These are phyloP conservation scores for Otocyon megalotis DNA, from an alignment of 2,113 vertebrate genomes.

Conservation along the genomic window DNA sequence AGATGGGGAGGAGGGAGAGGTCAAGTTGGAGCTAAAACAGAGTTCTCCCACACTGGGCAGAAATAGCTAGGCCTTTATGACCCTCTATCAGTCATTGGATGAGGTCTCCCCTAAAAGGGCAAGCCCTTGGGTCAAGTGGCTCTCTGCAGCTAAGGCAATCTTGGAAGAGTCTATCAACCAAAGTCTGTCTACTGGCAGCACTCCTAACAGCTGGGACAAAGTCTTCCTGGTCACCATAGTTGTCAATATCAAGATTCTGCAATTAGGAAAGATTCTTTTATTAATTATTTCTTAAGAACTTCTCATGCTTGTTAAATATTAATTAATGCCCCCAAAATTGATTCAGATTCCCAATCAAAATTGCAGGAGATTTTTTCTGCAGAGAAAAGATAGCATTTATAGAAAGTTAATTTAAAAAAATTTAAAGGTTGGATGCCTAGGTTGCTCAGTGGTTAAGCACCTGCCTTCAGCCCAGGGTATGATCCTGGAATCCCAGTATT, in stretches of 20 bases:
- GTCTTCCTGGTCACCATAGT: not conserved
- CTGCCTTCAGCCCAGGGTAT: too few relatives aligned
- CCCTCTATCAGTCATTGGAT: not conserved
- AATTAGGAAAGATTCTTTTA: not conserved
- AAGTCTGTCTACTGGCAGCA: not conserved
- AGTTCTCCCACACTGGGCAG: not conserved
- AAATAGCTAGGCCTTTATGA: not conserved
- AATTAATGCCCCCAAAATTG: not conserved
- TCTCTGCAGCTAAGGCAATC: not conserved
- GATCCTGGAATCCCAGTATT: too few relatives aligned
- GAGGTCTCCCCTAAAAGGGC: not conserved
- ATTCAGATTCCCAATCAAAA: not conserved
- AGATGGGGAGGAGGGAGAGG: not conserved
- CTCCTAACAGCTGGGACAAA: not conserved
- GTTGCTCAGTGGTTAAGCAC: too few relatives aligned
- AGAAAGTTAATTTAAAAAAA: not conserved
- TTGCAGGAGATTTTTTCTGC: not conserved
- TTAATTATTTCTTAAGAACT: not conserved
- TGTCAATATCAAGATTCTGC: not conserved
- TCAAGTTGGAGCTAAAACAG: not conserved
- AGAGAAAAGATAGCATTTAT: not conserved
- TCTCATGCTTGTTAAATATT: not conserved
- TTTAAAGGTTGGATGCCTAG: too few relatives aligned
- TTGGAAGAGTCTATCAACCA: not conserved
- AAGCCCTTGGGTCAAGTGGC: not conserved